Base-by-base conservation (phyloP, 1,140 invertebrate genomes). In the Anastrepha ludens region DNA sequence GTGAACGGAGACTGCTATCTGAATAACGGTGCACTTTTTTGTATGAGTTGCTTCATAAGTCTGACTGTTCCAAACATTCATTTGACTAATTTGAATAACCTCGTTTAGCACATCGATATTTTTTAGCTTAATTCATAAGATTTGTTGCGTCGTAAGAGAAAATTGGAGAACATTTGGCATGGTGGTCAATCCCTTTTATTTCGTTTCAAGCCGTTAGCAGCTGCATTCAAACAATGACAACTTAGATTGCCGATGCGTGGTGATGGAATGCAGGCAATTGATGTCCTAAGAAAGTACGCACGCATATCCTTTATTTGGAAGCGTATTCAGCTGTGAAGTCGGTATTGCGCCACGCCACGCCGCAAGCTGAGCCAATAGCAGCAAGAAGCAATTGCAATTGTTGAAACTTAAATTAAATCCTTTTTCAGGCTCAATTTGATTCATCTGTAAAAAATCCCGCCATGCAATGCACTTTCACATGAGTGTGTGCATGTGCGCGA, bases 351-450 rank as follows among this genome's bases (percentile, higher is more conserved):
- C 81, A 59, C 20, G 39, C 20, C 50, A 7, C 50, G 29, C 1
- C 29, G 29, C 29, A 29, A 29, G 29, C 29, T 20, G 74, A 81
- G 74, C 74, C 47, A 81, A 81, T 81, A 39, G n/a, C n/a, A 81
- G 47, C 44, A 15, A 29, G 50, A 60, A 64, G 58, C 58, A 29
- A 86, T 64, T 86, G 85, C 85, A 86, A 86, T 86, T 86, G 85
- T 86, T 86, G 50, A 86, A 86, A 86, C 85, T 86, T 86, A 86
- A 86, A 86, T 86, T 86, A 86, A 86, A 86, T 86, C 85, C 85
- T 86, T 86, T 86, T 86, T 86, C 85, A 86, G 85, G 85, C 85
- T 86, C 85, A 86, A 86, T 86, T 86, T 86, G 85, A 59, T 86
- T 86, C 85, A 64, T 86, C 58, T 55, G 29, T 13, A 64, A 41